Evolutionary conservation across 2,888 invertebrate genomes (phyloP).

Genomic region (Nymphalis urticae): DNA sequence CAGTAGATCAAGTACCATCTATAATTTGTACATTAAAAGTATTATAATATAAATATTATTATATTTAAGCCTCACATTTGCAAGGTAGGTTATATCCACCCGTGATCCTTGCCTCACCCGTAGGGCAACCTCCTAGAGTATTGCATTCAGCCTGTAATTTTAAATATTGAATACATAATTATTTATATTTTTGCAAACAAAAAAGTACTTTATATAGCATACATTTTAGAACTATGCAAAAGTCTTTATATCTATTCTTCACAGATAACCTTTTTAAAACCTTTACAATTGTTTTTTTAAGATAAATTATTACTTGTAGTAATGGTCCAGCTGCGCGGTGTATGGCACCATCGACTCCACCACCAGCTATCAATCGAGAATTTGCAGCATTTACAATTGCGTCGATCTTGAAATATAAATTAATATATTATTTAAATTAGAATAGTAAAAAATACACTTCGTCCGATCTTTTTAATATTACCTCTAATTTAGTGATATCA

Average conservation of each 20-base stretch:
- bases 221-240: not conserved
- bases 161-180: not conserved
- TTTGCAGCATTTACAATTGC: constrained; percentile 96
- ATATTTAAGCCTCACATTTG: constrained; percentile 84
- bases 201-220: not conserved
- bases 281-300: not conserved
- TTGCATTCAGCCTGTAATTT: constrained; percentile 84
- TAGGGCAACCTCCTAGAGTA: constrained; percentile 86
- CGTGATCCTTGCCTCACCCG: constrained; percentile 92
- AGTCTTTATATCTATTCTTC: not conserved
- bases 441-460: not conserved
- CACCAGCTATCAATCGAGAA: constrained; percentile 87
- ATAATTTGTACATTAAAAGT: not conserved
- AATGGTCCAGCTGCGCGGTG: constrained; percentile 89
- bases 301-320: constrained; percentile 67
- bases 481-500: constrained; percentile 91
- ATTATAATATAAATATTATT: not conserved
- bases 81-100: constrained; percentile 91
- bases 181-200: not conserved
- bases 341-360: constrained; percentile 96
- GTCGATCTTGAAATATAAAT: constrained; percentile 81
- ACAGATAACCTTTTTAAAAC: too few relatives aligned
- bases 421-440: not conserved
- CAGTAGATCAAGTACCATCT: too few relatives aligned
- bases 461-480: constrained; percentile 12